Percentiles rank a stretch among this genome's conserved stretches.
Evolutionary conservation across 2,113 vertebrate genomes (phyloP).

Genomic region (Ariopsis seemanni): DNA sequence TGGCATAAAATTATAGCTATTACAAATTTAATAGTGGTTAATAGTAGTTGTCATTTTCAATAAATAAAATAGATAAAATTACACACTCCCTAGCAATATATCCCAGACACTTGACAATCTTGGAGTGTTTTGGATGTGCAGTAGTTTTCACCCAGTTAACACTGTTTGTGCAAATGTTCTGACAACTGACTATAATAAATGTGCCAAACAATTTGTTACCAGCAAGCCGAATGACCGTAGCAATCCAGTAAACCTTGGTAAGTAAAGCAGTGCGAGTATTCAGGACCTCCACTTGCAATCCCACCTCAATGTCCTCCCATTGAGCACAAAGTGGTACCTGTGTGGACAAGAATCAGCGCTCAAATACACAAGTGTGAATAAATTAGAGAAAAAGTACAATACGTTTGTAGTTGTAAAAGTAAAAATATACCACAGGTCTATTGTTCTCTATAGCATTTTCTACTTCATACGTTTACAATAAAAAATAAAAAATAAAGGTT

Average conservation of each 20-base stretch:
- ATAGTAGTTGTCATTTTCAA: not conserved
- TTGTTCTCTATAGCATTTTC: not conserved
- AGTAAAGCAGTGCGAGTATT: conserved; percentile 87
- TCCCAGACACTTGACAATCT: not conserved
- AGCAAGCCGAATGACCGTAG: conserved; percentile 82
- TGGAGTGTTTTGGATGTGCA: not conserved
- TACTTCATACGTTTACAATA: not conserved
- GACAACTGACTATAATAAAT: not conserved
- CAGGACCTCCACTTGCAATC: conserved; percentile 92
- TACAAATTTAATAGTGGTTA: not conserved
- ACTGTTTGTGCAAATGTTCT: not conserved
- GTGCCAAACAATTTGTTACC: conserved; percentile 66
- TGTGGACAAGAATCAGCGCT: not conserved
- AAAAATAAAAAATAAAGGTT: not conserved
- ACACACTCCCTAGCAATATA: not conserved
- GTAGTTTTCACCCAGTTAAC: not conserved
- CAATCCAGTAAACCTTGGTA: conserved; percentile 96
- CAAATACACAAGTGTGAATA: not conserved
- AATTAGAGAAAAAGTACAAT: not conserved
- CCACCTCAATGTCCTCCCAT: conserved; percentile 88
- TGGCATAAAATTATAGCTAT: not conserved
- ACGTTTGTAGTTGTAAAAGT: not conserved
- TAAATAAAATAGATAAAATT: not conserved
- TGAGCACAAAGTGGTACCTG: conserved; percentile 87
- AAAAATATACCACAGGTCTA: not conserved